Conservation (phyloP, 2,113 vertebrate species). For the Odocoileus hemionus region DNA sequence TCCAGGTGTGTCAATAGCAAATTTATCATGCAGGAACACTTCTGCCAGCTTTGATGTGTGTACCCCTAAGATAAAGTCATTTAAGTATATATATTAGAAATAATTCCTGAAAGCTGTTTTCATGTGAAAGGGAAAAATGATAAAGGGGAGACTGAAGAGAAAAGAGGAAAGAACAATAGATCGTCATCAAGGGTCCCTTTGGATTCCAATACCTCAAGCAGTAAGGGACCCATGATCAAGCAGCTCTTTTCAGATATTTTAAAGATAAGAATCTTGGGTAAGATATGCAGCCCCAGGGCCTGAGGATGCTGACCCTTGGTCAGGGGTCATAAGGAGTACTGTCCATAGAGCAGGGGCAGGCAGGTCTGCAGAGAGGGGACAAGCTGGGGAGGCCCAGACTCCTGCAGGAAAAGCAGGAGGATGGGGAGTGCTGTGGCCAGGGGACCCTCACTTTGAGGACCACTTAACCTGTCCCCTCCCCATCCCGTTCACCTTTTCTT, state of each 20-base stretch:
- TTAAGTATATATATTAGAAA: background rate
- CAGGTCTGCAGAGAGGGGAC: background rate
- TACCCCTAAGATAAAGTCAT: background rate
- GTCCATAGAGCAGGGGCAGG: background rate
- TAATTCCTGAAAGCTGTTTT: background rate
- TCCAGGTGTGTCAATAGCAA: background rate
- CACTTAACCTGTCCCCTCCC: too few relatives aligned
- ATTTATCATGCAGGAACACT: background rate
- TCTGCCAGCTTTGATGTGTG: background rate
- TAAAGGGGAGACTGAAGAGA: background rate
- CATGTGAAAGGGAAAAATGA: background rate
- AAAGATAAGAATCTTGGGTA: background rate
- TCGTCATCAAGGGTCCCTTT: background rate
- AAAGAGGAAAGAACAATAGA: background rate
- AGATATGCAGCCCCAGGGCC: background rate
- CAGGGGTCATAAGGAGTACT: accelerated
- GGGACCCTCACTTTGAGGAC: background rate
- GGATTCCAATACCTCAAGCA: background rate
- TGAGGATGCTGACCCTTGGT: too few relatives aligned
- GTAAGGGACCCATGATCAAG: background rate
- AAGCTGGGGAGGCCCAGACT: background rate
- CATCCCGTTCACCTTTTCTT: background rate
- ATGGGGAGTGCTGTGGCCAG: background rate
- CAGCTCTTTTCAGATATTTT: background rate
- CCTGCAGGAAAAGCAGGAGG: background rate